Conservation (phyloP, 2,797 vertebrate species). For the Sciurus vulgaris region DNA sequence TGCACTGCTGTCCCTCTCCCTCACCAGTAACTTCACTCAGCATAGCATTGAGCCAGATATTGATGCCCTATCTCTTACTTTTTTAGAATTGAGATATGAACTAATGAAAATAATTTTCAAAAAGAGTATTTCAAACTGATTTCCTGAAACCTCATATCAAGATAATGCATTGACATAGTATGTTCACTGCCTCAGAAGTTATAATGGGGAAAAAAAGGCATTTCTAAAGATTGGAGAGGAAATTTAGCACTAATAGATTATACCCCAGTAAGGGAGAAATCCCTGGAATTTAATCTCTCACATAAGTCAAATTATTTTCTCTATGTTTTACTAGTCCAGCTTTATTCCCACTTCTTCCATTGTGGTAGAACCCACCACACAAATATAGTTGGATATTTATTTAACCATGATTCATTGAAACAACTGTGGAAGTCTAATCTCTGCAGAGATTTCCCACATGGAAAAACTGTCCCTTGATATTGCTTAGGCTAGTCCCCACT, state of each 20-base stretch:
- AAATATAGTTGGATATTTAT: neutral
- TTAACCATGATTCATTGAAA: constrained; percentile 37
- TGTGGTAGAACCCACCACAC: neutral
- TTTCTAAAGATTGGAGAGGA: neutral
- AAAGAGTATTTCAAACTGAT: neutral
- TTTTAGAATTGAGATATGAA: neutral
- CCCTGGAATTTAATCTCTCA: neutral
- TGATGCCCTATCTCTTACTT: neutral
- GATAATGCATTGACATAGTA: neutral
- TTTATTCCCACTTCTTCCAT: neutral
- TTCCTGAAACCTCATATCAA: constrained; percentile 13
- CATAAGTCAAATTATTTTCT: neutral
- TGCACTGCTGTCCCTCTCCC: neutral
- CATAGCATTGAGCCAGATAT: neutral
- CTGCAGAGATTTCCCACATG: neutral
- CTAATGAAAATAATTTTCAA: constrained; percentile 32
- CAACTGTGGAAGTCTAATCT: neutral
- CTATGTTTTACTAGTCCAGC: neutral
- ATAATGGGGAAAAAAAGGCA: neutral
- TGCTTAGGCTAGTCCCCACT: neutral
- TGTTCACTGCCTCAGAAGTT: constrained; percentile 22
- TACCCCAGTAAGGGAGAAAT: neutral
- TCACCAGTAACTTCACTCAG: neutral
- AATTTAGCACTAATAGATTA: neutral
- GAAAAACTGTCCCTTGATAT: neutral